Base-by-base conservation (phyloP, 2,113 vertebrate genomes). In the Spilogale gracilis region DNA sequence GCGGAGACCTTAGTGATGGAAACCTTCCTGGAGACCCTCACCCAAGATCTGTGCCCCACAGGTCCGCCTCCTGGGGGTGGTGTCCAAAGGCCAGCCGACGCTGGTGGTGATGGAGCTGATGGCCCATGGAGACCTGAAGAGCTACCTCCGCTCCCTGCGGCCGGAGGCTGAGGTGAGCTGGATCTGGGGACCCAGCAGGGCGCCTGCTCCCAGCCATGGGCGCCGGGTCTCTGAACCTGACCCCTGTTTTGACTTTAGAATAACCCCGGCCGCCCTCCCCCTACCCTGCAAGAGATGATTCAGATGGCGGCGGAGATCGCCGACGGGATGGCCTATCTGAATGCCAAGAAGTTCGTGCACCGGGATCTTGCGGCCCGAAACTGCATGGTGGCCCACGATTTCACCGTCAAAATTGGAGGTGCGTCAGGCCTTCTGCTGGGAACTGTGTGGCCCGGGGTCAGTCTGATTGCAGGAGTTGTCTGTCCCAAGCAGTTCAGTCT, bases 311-410 rank as follows among this genome's bases (percentile, higher is more conserved):
- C 99, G 0, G 99, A 99, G 98, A 99, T 99, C 0, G 99, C 99
- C 0, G 99, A 99, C 0, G 99, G 99, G 67, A 99, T 99, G 99
- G 99, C 99, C 2, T 99, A 99, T 97, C 99, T 99, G 97, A 99
- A 99, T 0, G 99, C 99, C 96, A 99, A 99, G 97, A 99, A 99
- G 95, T 99, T 99, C 48, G 99, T 99, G 86, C 99, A 99, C 98
- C 99, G 99, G 94, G 99, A 99, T 97, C 99, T 99, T 4, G 99
- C 99, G 0, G 99, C 99, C 60, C 99, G 99, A 10, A 99, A 99
- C 98, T 99, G 99, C 96, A 99, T 99, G 99, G 99, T 99, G 7
- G 99, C 99, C 0, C 99, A 99, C n/a, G 99, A 99, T 97, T 99
- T 99, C 96, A 99, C 99, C 0, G 99, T 99, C 82, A 99, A 99